A percentile compares a stretch with the other conserved stretches of the same genome.
These are phyloP conservation scores for Microctonus brassicae DNA, from an alignment of 2,888 invertebrate species.

Conservation along the genomic window DNA sequence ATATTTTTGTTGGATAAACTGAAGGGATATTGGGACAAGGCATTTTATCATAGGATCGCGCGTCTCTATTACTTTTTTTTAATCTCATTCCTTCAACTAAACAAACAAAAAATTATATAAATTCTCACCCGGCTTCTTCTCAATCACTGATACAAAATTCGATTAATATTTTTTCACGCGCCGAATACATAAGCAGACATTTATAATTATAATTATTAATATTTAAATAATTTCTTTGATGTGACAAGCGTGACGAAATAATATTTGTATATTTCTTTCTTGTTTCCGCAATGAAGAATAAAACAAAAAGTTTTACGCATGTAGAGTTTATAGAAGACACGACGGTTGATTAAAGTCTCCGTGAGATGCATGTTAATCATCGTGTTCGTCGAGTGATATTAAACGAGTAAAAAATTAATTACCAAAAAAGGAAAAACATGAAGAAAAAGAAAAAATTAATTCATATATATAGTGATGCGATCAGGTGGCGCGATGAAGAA, in stretches of 20 bases:
- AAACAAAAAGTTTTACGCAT: no score
- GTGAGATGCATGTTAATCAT: slow-evolving; percentile 52
- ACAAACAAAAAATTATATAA: background rate
- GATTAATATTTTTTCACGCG: background rate
- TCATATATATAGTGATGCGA: slow-evolving; percentile 40
- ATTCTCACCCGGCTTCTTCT: background rate
- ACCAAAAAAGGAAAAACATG: slow-evolving; percentile 49
- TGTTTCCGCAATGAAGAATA: no score
- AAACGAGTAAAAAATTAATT: slow-evolving; percentile 50
- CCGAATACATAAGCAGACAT: background rate
- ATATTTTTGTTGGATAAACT: slow-evolving; percentile 56
- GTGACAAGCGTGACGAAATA: no score
- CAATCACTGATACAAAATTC: background rate
- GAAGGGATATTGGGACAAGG: slow-evolving; percentile 39
- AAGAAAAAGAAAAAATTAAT: slow-evolving; percentile 54
- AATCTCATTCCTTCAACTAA: background rate
- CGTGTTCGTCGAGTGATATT: slow-evolving; percentile 33
- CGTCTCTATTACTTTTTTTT: background rate
- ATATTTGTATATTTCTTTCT: no score
- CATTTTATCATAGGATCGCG: slow-evolving; percentile 1
- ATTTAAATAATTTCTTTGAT: background rate
- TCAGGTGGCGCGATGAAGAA: slow-evolving; percentile 49
- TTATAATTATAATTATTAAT: background rate
- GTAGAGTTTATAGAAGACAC: no score
- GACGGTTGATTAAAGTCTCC: slow-evolving; percentile 30